Percentiles rank a stretch among this genome's conserved stretches.
Evolutionary conservation across 1,140 invertebrate species (phyloP).

Genomic region (Dreissena rostriformis): DNA sequence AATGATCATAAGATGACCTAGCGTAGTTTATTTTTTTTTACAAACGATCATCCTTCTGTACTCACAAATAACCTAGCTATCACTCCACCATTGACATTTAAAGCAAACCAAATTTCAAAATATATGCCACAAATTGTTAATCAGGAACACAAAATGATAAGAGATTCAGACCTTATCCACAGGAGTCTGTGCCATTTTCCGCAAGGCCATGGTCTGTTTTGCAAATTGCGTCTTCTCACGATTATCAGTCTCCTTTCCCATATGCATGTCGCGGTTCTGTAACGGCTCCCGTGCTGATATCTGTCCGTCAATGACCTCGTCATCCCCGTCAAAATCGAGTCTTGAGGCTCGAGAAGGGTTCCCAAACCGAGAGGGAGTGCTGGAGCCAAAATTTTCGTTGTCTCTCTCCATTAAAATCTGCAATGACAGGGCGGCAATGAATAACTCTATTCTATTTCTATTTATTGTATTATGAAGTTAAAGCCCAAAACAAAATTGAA

Average conservation of each 20-base stretch:
- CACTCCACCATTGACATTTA: no score
- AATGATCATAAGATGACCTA: no score
- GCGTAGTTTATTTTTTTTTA: no score
- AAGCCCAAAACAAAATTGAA: no score
- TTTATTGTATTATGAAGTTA: no score
- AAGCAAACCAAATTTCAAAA: background rate
- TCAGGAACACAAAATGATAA: background rate
- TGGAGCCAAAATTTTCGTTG: conserved; percentile 64
- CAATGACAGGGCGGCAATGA: background rate
- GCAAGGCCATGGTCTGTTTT: conserved; percentile 61
- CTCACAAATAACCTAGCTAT: no score
- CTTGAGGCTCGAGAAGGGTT: conserved; percentile 65
- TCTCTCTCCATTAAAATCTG: conserved; percentile 62
- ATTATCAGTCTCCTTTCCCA: conserved; percentile 59
- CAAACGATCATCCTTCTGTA: no score
- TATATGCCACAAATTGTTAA: background rate
- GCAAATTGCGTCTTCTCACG: conserved; percentile 61
- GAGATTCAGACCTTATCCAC: conserved; percentile 67
- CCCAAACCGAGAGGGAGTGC: conserved; percentile 62
- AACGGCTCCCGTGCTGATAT: conserved; percentile 64
- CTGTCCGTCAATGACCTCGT: conserved; percentile 62
- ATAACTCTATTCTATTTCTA: no score
- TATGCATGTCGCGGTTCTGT: conserved; percentile 58
- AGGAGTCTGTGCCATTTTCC: conserved; percentile 69
- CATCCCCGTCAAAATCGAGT: conserved; percentile 61